phyloP scores from a whole-genome alignment of 2,797 vertebrate genomes.

The Lateolabrax maculatus region DNA sequence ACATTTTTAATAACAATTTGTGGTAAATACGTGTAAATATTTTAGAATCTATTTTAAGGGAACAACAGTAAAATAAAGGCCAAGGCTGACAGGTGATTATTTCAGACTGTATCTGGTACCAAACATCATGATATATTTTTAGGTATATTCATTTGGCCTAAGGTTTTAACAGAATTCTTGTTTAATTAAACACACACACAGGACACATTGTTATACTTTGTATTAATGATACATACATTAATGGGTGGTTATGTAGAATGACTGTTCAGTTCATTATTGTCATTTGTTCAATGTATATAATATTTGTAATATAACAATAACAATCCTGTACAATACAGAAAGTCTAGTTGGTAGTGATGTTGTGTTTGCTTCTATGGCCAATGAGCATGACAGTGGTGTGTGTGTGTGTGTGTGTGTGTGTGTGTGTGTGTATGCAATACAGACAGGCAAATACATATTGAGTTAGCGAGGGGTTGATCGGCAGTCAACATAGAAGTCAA shows the following conservation, averaged over 20 bases:
- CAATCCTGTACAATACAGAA: neutral
- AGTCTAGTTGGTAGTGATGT: neutral
- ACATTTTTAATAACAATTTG: slow-evolving; percentile 3
- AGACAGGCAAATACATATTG: no score
- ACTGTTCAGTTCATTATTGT: neutral
- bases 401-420: neutral
- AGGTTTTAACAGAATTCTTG: neutral
- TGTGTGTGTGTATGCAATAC: neutral
- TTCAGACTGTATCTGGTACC: neutral
- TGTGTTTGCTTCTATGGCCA: neutral
- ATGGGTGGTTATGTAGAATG: no score
- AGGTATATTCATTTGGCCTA: no score
- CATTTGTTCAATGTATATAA: neutral
- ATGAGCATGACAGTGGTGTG: neutral
- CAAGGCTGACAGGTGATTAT: neutral
- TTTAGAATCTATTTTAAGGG: neutral
- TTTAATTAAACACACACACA: neutral
- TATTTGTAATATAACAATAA: no score
- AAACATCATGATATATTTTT: neutral
- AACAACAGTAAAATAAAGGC: neutral
- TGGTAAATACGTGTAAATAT: neutral
- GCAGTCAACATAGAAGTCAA: neutral
- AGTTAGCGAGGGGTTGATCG: slow-evolving; percentile 9
- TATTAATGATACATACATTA: neutral
- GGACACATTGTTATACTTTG: neutral